Base-by-base conservation (phyloP, 2,888 invertebrate species). In the Yponomeuta sedellus region DNA sequence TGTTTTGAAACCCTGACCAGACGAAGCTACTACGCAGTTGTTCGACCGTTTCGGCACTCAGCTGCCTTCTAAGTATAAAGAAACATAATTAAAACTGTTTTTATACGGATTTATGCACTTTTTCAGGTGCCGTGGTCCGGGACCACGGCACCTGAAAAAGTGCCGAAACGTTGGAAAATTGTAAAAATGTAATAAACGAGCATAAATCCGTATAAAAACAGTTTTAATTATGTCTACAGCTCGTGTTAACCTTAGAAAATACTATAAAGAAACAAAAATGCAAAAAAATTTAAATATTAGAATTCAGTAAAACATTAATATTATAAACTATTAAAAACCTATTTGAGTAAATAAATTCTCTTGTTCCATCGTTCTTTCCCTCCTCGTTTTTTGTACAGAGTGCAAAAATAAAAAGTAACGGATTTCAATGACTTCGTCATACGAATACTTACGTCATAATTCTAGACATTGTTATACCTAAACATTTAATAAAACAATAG, bases 311-410 rank as follows among this genome's bases (percentile, higher is more conserved):
- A 88, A 88, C 61, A 44, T 78, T 73, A 82, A 34, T 34, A 84
- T 80, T 78, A 86, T 84, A 84, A 86, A 81, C 85, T 80, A 81
- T 82, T 81, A 82, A 86, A 86, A 88, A 86, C 87, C 87, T 88
- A 90, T 86, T 85, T 86, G 88, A 88, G 88, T 90, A 89, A 89
- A 89, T 90, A 90, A 90, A 90, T 90, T 90, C 89, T 89, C 88
- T 88, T 90, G 89, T 88, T 89, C 88, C 87, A 83, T 89, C 85
- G 89, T 88, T 90, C 89, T 39, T 10, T 59, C 40, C 85, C 88
- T 87, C 84, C 88, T 87, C 87, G 84, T 81, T 79, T 61, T 73
- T 70, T 77, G 78, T 79, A 75, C 86, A 84, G 88, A 83, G 87
- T 88, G 90, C 89, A 89, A 83, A 88, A 87, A 87, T 84, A 88